Evolutionary conservation across 1,140 invertebrate genomes (phyloP), one percentile per base, ranked within the genome.

Genomic region (Drosophila sucinea): DNA sequence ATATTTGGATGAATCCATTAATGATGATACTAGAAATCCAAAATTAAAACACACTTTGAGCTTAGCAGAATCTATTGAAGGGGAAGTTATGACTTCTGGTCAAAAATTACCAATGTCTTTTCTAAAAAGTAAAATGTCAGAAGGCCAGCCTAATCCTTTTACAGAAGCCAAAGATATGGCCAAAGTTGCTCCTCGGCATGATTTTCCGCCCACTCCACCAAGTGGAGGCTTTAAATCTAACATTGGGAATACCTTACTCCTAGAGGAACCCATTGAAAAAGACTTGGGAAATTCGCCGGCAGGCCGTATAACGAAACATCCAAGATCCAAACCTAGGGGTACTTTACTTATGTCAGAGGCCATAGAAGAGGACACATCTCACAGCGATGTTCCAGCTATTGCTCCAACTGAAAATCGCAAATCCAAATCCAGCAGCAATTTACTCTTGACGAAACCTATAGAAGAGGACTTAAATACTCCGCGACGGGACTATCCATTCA

Each of bases 111-210:
- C 17, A 17, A 17, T 17, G 17, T 17, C 17, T 17, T 17, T 17
- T 17, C 17, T 17, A 17, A 17, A 17, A 17, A 17, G 17, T 17
- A 17, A 17, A 17, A 17, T 17, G 17, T 17, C 17, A 17, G 17
- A 17, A 17, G 17, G 17, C 17, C 17, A 17, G 17, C 17, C 17
- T 17, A 17, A 17, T 17, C 17, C 17, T 17, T 17, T 17, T 17
- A 17, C 35, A 8, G 60, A 69, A 55, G 58, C 51, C 11, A 58
- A 63, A 55, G 65, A 63, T 7, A 32, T 47, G 32, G 60, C 67
- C 8, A 10, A 7, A 38, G 35, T 8, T 4, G 55, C 8, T 1
- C 10, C 6, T 25, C 1, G 2, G 0, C 41, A 29, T 8, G 29
- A 33, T n/a, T 7, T 1, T 4, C 3, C 11, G 27, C 3, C 32